A percentile compares a stretch with the other conserved stretches of the same genome.
Conservation (phyloP, 1,140 invertebrate genomes). For the Limonius californicus region DNA sequence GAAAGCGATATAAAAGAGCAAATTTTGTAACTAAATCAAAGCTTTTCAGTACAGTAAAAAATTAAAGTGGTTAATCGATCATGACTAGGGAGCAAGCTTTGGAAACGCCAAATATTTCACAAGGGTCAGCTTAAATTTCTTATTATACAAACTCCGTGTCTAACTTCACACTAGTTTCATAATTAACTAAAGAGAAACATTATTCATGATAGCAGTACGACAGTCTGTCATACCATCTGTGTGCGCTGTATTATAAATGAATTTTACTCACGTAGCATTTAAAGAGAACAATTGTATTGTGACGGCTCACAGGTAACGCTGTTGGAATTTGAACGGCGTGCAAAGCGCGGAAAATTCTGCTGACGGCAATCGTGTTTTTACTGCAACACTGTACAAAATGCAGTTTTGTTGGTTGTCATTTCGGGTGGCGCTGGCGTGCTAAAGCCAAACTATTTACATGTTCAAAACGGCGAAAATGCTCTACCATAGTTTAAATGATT, state of each 20-base stretch:
- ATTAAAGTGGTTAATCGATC: no score
- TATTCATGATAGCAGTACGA: neutral
- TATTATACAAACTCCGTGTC: neutral
- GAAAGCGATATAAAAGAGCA: no score
- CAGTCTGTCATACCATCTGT: neutral
- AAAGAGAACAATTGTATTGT: neutral
- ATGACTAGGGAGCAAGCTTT: no score
- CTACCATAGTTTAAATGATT: no score
- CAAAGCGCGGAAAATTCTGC: neutral
- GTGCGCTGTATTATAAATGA: neutral
- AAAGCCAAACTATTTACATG: no score
- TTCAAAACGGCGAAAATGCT: no score
- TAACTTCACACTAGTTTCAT: neutral
- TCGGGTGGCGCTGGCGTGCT: neutral
- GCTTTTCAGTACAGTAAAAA: no score
- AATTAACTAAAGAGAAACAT: neutral
- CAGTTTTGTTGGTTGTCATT: neutral
- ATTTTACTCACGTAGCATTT: constrained; percentile 1
- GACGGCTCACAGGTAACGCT: neutral
- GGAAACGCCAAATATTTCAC: no score
- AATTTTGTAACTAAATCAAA: no score
- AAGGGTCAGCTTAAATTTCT: neutral
- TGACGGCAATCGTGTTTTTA: neutral
- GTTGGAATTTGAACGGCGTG: neutral
- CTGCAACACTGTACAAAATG: neutral